Base-by-base conservation (phyloP, 2,888 invertebrate species). In the Geotrupes spiniger region DNA sequence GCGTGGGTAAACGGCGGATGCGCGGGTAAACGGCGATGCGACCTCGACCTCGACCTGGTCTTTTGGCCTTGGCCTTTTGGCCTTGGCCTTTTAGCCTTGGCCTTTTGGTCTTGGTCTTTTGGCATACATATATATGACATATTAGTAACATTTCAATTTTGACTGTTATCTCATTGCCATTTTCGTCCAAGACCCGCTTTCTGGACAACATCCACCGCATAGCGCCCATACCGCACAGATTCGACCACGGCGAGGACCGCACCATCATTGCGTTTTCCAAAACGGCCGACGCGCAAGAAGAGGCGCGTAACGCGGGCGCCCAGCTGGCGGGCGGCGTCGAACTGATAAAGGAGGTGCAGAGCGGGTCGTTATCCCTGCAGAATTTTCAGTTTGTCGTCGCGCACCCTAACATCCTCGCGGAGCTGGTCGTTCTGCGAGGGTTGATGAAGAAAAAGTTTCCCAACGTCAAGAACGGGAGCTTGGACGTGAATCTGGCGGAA, bases 401-500 rank as follows among this genome's bases (percentile, higher is more conserved):
- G 0, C 89, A 92, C 74, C 85, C 89, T 0, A 84, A 86, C 64
- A 87, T 92, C 52, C 69, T 91, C 39, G 80, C 88, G 0, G 92
- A 92, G 42, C 65, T 93, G 27, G 80, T 88, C 1, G 76, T 81
- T 0, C 75, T 93, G 46, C 78, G 90, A 53, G 92, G 92, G 1
- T 65, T 92, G 36, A 75, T 93, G 78, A 90, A 86, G 63, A 81
- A 75, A 52, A 83, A 81, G 60, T 91, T 90, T 70, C 93, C 93
- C 0, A 85, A 78, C 60, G 72, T 81, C 0, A 77, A 77, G 61
- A 56, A 62, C 28, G 90, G 88, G 28, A 89, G 87, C 1, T 64
- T 93, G 12, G 83, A 84, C 44, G 54, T 74, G 1, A 80, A 92
- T 69, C 68, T 92, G 1, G 69, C 65, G 0, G 73, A 68, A 2